Conservation (phyloP, 2,888 invertebrate genomes). For the Torymus tubicola region DNA sequence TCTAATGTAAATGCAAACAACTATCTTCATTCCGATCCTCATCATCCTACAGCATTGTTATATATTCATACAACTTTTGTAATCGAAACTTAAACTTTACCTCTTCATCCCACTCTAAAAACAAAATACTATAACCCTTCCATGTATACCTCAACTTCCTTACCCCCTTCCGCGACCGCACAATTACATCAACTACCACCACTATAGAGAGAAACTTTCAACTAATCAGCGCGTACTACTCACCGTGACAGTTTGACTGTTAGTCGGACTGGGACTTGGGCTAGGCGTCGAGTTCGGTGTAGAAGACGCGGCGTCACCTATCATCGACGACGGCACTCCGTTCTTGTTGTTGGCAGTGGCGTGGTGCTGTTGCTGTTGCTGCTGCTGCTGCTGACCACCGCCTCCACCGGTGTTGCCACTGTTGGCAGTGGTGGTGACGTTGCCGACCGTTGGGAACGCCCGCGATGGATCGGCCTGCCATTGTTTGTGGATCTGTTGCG, state of each 20-base stretch:
- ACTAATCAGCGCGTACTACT: constrained; percentile 53
- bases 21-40: too few species aligned
- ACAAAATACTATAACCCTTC: too few species aligned
- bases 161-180: background rate
- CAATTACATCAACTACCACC: too few species aligned
- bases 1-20: too few species aligned
- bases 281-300: constrained; percentile 72
- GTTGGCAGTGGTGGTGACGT: constrained; percentile 39
- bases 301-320: constrained; percentile 53
- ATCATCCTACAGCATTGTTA: too few species aligned
- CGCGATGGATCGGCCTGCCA: constrained; percentile 79
- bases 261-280: constrained; percentile 73
- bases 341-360: too few species aligned
- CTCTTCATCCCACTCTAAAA: too few species aligned
- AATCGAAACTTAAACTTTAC: too few species aligned
- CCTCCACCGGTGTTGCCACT: background rate
- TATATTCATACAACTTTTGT: too few species aligned
- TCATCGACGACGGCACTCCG: constrained; percentile 18
- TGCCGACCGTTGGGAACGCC: constrained; percentile 74
- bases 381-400: background rate
- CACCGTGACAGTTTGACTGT: constrained; percentile 72
- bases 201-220: background rate
- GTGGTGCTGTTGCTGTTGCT: background rate
- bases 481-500: constrained; percentile 85
- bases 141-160: too few species aligned